Evolutionary conservation across 1,140 invertebrate genomes (phyloP), one percentile per base, ranked within the genome.

Genomic region (Danaus plexippus): DNA sequence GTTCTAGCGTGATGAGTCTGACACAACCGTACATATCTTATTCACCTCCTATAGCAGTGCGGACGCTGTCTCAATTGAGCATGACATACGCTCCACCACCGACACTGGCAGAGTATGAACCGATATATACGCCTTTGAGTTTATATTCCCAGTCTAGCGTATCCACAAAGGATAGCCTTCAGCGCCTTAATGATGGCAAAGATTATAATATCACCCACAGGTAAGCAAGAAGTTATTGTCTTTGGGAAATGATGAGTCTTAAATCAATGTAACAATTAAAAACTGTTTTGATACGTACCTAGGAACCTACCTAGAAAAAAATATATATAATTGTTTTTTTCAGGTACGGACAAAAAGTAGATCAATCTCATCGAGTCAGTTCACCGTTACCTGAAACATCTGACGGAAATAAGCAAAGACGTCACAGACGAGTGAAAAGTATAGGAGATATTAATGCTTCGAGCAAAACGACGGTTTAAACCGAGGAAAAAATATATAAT

Each of bases 391-490:
- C 87, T 4, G 76, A 79, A 0, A 85, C 87, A 50, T 79, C 82
- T 0, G 66, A 75, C 53, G 80, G 84, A 52, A 84, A 87, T 32
- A 85, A 79, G 52, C 87, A 87, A 63, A 88, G 90, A 57, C 81
- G 89, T 47, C 92, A 93, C 61, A 85, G 92, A 11, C 83, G 92
- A 3, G 91, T 93, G 3, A 93, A 92, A 65, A 93, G 92, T 60
- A 93, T 92, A 63, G 91, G 92, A 1, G 92, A 93, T 76, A 92
- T 93, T 63, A 92, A 93, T 59, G 87, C 87, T 6, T 85, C 77
- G 46, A 83, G 72, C 53, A 86, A 86, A 66, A 67, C 78, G 9
- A 79, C 83, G 9, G 83, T 86, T 57, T 86, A 81, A 63, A 48
- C 8, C 43, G n/a, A 11, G 11, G 22, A 32, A 32, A 32, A 15